phyloP scores from a whole-genome alignment of 2,797 vertebrate species.

The Danio albolineatus region DNA sequence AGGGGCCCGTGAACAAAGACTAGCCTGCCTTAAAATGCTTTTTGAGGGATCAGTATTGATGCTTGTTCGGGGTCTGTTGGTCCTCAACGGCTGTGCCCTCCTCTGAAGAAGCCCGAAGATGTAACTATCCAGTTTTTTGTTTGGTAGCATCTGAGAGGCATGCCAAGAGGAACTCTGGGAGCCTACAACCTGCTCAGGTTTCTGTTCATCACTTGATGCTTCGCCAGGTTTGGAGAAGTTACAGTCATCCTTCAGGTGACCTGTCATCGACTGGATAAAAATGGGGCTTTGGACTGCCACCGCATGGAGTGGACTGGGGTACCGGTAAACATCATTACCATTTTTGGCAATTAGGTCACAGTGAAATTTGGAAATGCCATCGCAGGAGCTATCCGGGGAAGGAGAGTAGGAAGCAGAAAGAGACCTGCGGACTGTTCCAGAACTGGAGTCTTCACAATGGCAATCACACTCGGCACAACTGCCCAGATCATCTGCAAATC shows the following conservation, averaged over 20 bases:
- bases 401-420: conserved; percentile 82
- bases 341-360: conserved; percentile 89
- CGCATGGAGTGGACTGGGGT: conserved; percentile 90
- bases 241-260: conserved; percentile 75
- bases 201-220: conserved; percentile 67
- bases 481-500: conserved; percentile 81
- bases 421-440: conserved; percentile 74
- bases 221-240: conserved; percentile 67
- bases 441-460: conserved; percentile 79
- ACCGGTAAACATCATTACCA: conserved; percentile 86
- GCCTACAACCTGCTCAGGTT: conserved; percentile 64
- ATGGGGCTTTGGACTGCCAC: conserved; percentile 89
- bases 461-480: conserved; percentile 85
- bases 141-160: conserved; percentile 67
- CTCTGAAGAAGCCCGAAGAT: conserved; percentile 90
- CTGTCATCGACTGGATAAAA: conserved; percentile 81
- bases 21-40: conserved; percentile 86
- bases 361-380: conserved; percentile 86
- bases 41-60: conserved; percentile 88
- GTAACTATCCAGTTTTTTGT: conserved; percentile 88
- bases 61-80: conserved; percentile 90
- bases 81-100: conserved; percentile 84
- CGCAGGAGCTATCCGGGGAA: conserved; percentile 78
- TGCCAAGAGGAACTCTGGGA: conserved; percentile 75
- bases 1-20: conserved; percentile 81